Base-by-base conservation (phyloP, 2,888 invertebrate genomes). In the Tillus elongatus region DNA sequence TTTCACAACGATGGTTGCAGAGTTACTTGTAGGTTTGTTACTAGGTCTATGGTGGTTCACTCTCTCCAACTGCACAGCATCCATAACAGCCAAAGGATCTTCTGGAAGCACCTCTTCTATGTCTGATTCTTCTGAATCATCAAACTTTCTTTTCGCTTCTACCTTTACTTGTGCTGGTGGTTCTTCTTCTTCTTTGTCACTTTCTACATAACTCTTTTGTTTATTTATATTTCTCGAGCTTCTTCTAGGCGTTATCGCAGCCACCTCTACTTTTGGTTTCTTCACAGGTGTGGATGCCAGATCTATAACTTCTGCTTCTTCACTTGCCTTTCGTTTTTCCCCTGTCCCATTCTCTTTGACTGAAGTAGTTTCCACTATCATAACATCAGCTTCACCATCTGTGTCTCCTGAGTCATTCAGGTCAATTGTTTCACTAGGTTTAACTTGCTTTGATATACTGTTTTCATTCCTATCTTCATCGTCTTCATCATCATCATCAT, bases 31-130 rank as follows among this genome's bases (percentile, higher is more conserved):
- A 13, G 13, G 24, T n/a, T 19, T 19, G 6, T 8, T 19, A 19
- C 6, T 19, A 6, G n/a, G 6, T 8, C 24, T n/a, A n/a, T 6
- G n/a, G 6, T 19, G 6, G 24, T 6, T n/a, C 13, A 41, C 35
- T 41, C 29, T 38, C 15, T 37, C 37, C n/a, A 51, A 41, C 14
- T 52, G 51, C 14, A 49, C 40, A 33, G 46, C 44, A 37, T 54
- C 53, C 26, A 40, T 46, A 15, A 41, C 39, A 13, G 71, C 74
- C 3, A 76, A 53, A 2, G 75, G 73, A 63, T 80, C 76, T 46
- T 72, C 71, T 2, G 72, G 69, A 26, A 71, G 56, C 2, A 79
- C 69, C 60, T 79, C 79, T 54, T 80, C 78, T 38, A 78, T 66
- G 48, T 81, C 80, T 8, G 77, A 76, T 42, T 73, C 75, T 47